Evolutionary conservation across 2,113 vertebrate genomes (phyloP), one percentile per base, ranked within the genome.

Genomic region (Scolopax mira): DNA sequence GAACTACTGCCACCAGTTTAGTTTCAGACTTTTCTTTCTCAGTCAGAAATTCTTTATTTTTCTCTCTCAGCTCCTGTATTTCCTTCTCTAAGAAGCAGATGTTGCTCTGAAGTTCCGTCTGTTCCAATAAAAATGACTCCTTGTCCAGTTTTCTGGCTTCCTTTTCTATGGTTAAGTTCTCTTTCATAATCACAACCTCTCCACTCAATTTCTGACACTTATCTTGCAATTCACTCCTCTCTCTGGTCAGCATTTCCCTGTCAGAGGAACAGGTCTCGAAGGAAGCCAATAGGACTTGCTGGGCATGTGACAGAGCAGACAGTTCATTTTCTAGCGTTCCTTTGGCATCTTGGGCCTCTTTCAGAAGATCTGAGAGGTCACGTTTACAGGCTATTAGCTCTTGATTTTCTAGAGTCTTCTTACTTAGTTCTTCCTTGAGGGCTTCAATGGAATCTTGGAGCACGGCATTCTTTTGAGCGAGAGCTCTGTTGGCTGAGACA

Each of bases 361-460:
- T 96, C 24, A 99, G 90, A 81, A 97, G 79, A 60, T 75, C 28
- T 14, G 97, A 96, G 66, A 99, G 96, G 66, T 97, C 94, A 21
- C 85, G 78, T 70, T 98, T 98, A 79, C 97, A 97, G 88, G 97
- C 91, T 7, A 44, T 49, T 19, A 99, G 96, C 18, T 97, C 96
- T 22, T 96, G 91, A 88, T 97, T 98, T 52, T 97, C 96, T 94
- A 79, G 94, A 27, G 83, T 89, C 33, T 66, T 98, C 85, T 97
- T 96, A 8, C 97, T 97, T 41, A 99, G 94, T 16, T 98, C 98
- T 25, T 95, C 97, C 88, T 98, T 98, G 44, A 98, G 86, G n/a
- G 86, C 89, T 49, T 97, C 96, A 7, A 98, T 75, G 7, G 97
- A 97, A 39, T 85, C 58, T 2, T 94, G 95, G 31, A 99, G 97